Percentiles rank a stretch among this genome's conserved stretches.
Conservation (phyloP, 1,140 invertebrate species). For the Panagrolaimus sp. region DNA sequence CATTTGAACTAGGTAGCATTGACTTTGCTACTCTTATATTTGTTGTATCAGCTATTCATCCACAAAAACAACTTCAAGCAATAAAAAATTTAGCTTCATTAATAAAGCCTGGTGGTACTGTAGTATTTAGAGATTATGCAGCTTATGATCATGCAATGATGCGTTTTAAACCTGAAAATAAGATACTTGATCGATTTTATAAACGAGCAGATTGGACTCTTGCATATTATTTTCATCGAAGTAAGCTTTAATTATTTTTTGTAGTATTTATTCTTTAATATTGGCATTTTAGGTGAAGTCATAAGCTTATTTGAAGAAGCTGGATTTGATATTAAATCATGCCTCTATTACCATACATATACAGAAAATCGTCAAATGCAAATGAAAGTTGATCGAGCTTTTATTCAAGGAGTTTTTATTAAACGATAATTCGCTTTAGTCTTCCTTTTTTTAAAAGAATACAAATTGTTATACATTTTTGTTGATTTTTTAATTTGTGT, state of each 20-base stretch:
- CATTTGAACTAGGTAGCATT: conserved; percentile 62
- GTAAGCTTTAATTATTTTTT: conserved; percentile 19
- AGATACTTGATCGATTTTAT: conserved; percentile 70
- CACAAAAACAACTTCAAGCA: conserved; percentile 71
- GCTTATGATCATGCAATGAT: conserved; percentile 87
- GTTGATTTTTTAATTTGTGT: no score
- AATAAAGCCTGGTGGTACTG: conserved; percentile 39
- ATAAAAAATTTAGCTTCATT: conserved; percentile 69
- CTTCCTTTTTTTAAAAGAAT: no score
- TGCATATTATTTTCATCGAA: conserved; percentile 80
- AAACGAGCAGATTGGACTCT: conserved; percentile 90
- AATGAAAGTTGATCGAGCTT: conserved; percentile 47
- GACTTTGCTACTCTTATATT: conserved; percentile 72
- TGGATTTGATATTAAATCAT: conserved; percentile 34
- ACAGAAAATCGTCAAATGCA: conserved; percentile 49
- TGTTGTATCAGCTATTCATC: conserved; percentile 74
- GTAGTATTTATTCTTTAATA: neutral
- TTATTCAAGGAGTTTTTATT: conserved; percentile 49
- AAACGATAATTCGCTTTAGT: conserved; percentile 32
- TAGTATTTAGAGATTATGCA: conserved; percentile 34
- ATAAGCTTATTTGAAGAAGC: conserved; percentile 35
- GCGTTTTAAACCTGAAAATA: conserved; percentile 76
- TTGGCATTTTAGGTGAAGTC: conserved; percentile 43
- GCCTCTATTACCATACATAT: conserved; percentile 47
- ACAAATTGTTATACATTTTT: no score